Percentiles rank a stretch among this genome's conserved stretches.
These are phyloP conservation scores for Drosophila pandora DNA, from an alignment of 1,140 invertebrate genomes.

Conservation along the genomic window DNA sequence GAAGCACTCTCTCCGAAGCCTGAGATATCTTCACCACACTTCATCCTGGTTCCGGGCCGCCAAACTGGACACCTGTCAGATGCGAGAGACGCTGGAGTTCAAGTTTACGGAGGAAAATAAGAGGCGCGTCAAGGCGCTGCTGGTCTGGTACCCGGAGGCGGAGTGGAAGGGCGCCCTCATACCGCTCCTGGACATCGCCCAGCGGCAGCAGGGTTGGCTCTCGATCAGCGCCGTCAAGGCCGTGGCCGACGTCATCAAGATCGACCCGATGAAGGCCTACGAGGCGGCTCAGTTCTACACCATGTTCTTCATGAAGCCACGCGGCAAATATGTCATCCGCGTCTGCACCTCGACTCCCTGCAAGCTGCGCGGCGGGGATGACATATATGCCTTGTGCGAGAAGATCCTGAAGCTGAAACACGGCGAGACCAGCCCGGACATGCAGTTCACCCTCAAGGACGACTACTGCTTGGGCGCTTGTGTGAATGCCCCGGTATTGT, in stretches of 20 bases:
- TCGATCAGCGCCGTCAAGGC: slow-evolving; percentile 47
- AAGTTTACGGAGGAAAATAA: slow-evolving; percentile 38
- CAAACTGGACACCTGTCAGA: slow-evolving; percentile 3
- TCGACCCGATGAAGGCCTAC: slow-evolving; percentile 51
- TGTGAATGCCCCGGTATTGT: slow-evolving; percentile 47
- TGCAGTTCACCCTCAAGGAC: slow-evolving; percentile 45
- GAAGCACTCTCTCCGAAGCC: neutral
- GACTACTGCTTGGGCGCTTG: slow-evolving; percentile 50
- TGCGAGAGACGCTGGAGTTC: slow-evolving; percentile 45
- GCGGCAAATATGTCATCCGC: slow-evolving; percentile 19
- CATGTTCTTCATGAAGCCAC: slow-evolving; percentile 47
- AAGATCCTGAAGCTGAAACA: slow-evolving; percentile 15
- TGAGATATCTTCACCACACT: neutral
- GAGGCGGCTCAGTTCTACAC: slow-evolving; percentile 50
- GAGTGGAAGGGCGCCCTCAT: slow-evolving; percentile 46
- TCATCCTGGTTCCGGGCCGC: neutral
- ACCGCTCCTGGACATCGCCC: slow-evolving; percentile 58
- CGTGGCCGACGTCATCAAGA: slow-evolving; percentile 38
- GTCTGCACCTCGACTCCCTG: slow-evolving; percentile 52
- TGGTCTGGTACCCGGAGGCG: slow-evolving; percentile 24
- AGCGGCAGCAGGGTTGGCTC: slow-evolving; percentile 62
- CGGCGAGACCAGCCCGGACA: slow-evolving; percentile 38
- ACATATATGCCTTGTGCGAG: slow-evolving; percentile 22
- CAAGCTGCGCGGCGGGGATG: slow-evolving; percentile 38
- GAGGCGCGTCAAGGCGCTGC: slow-evolving; percentile 13